Percentiles rank a stretch among this genome's conserved stretches.
Evolutionary conservation across 2,888 invertebrate genomes (phyloP).

Genomic region (Drosophila atripex): DNA sequence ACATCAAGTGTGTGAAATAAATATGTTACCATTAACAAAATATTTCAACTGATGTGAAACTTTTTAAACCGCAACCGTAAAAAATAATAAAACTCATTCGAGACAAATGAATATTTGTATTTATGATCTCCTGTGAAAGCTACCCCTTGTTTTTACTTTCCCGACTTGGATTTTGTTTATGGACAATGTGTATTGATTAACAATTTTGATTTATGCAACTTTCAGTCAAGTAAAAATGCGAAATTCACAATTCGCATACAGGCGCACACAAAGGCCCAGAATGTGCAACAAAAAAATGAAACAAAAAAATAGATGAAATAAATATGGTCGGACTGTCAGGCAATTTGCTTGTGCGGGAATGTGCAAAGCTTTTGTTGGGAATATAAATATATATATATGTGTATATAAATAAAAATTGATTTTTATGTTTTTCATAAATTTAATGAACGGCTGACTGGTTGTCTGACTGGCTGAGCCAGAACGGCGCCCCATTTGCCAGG

Average conservation of each 20-base stretch:
- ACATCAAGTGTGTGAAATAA: too few relatives aligned
- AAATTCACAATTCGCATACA: conserved; percentile 28
- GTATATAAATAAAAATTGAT: conserved; percentile 52
- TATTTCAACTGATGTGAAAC: too few relatives aligned
- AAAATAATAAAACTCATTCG: not conserved
- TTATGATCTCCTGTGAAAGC: conserved; percentile 25
- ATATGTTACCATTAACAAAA: too few relatives aligned
- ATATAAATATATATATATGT: conserved; percentile 16
- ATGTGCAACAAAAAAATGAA: not conserved
- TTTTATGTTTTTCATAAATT: conserved; percentile 65
- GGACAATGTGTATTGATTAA: conserved; percentile 65
- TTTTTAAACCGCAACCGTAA: conserved; percentile 4
- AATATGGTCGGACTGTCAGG: conserved; percentile 24
- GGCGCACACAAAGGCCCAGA: conserved; percentile 7
- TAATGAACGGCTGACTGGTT: conserved; percentile 60
- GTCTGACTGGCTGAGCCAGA: conserved; percentile 35
- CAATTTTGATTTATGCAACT: conserved; percentile 69
- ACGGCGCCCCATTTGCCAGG: conserved; percentile 44
- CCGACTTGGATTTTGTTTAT: conserved; percentile 23
- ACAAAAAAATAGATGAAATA: conserved; percentile 17
- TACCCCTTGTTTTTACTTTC: conserved; percentile 9
- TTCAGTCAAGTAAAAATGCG: conserved; percentile 31
- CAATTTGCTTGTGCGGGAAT: not conserved
- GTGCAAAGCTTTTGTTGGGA: conserved; percentile 7
- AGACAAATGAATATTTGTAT: conserved; percentile 34